A percentile compares a stretch with the other conserved stretches of the same genome.
phyloP scores from a whole-genome alignment of 2,797 vertebrate genomes.

The Acipenser oxyrinchus region DNA sequence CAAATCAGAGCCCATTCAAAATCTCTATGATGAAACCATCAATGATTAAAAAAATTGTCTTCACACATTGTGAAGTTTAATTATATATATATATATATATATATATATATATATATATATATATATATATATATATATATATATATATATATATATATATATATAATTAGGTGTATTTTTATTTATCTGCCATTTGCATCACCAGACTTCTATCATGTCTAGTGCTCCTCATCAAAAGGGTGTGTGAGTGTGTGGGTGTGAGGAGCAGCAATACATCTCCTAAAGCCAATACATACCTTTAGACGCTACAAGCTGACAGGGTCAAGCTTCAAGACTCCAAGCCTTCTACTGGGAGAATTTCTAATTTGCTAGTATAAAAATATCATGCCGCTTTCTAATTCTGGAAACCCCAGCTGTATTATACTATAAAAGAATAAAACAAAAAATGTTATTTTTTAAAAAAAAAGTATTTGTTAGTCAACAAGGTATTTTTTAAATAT shows the following conservation, averaged over 20 bases:
- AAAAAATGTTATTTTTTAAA: slow-evolving; percentile 64
- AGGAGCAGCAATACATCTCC: slow-evolving; percentile 26
- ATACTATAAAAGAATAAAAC: slow-evolving; percentile 28
- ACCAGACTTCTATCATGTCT: slow-evolving; percentile 16
- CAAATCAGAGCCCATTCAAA: too few relatives aligned
- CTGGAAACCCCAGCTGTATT: slow-evolving; percentile 40
- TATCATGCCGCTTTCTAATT: slow-evolving; percentile 43
- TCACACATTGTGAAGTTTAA: slow-evolving; percentile 56
- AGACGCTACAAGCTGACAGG: slow-evolving; percentile 45
- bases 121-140: too few relatives aligned
- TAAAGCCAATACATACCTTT: slow-evolving; percentile 50
- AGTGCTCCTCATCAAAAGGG: slow-evolving; percentile 27
- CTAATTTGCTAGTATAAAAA: slow-evolving; percentile 14
- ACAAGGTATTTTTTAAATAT: slow-evolving; percentile 48
- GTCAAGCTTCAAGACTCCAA: slow-evolving; percentile 46
- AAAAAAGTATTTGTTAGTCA: slow-evolving; percentile 47
- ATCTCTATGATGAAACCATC: too few relatives aligned
- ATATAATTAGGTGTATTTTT: not conserved
- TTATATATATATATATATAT: slow-evolving; percentile 51
- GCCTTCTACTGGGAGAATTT: slow-evolving; percentile 39
- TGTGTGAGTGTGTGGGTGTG: not conserved
- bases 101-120: not conserved
- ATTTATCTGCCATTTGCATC: slow-evolving; percentile 25
- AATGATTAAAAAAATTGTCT: too few relatives aligned
- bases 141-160: not conserved